Conservation (phyloP, 2,888 invertebrate species). For the Agrotis exclamationis region DNA sequence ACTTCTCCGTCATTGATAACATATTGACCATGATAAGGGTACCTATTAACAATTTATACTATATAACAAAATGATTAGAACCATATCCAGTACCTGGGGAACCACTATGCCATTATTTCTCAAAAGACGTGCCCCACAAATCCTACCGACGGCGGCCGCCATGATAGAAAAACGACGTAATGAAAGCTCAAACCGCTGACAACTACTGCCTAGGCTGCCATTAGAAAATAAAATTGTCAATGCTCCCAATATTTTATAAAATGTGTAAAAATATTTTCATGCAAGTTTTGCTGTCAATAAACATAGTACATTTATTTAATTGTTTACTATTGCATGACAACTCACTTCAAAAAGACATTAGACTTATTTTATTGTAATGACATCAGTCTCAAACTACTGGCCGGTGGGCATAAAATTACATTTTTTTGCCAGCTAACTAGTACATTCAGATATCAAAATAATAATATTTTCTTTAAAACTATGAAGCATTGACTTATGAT, state of each 20-base stretch:
- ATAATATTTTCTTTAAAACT: background rate
- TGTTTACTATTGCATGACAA: slow-evolving; percentile 44
- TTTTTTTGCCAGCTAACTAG: background rate
- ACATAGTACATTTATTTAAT: slow-evolving; percentile 12
- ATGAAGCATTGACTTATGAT: background rate
- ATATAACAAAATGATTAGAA: slow-evolving; percentile 71
- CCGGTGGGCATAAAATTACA: background rate
- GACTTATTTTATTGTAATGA: slow-evolving; percentile 14
- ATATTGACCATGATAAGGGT: slow-evolving; percentile 66
- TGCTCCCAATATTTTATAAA: slow-evolving; percentile 20
- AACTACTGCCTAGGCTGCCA: slow-evolving; percentile 75
- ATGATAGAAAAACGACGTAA: slow-evolving; percentile 93
- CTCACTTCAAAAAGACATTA: slow-evolving; percentile 38
- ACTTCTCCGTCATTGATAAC: slow-evolving; percentile 71
- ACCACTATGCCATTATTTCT: slow-evolving; percentile 93
- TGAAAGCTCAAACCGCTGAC: slow-evolving; percentile 85
- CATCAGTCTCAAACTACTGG: slow-evolving; percentile 35
- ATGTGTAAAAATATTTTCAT: slow-evolving; percentile 8
- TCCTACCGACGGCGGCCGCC: slow-evolving; percentile 97
- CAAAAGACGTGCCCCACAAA: slow-evolving; percentile 96
- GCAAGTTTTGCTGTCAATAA: background rate
- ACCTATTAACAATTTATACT: slow-evolving; percentile 66
- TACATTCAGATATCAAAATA: background rate
- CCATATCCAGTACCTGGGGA: slow-evolving; percentile 93
- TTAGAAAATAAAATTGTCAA: slow-evolving; percentile 63